These are phyloP conservation scores for Chironomus striatipennis DNA, from an alignment of 1,140 invertebrate genomes.

Conservation along the genomic window DNA sequence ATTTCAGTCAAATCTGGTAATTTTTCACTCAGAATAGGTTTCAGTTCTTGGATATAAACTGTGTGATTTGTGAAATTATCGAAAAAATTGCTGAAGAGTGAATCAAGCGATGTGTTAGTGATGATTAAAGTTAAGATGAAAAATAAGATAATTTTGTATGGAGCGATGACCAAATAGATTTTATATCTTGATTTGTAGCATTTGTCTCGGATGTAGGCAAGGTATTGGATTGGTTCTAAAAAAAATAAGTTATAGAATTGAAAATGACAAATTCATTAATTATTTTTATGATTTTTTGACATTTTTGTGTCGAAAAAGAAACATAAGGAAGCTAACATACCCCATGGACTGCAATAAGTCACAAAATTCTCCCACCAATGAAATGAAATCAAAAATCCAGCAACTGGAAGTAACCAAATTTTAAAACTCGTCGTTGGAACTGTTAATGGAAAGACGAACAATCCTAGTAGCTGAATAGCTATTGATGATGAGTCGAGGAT, in stretches of 20 bases:
- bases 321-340: slow-evolving; percentile 36
- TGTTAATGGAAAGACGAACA: slow-evolving; percentile 57
- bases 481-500: slow-evolving; percentile 50
- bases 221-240: slow-evolving; percentile 26
- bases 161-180: slow-evolving; percentile 56
- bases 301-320: too few species aligned
- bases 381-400: slow-evolving; percentile 61
- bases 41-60: not conserved
- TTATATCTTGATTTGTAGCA: slow-evolving; percentile 56
- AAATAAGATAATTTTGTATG: slow-evolving; percentile 58
- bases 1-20: slow-evolving; percentile 37
- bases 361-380: slow-evolving; percentile 83
- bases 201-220: slow-evolving; percentile 47
- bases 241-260: not conserved
- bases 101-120: slow-evolving; percentile 44
- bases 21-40: slow-evolving; percentile 27
- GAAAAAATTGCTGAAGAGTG: slow-evolving; percentile 46
- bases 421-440: slow-evolving; percentile 33
- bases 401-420: slow-evolving; percentile 54
- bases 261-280: not conserved
- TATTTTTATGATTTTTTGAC: too few species aligned
- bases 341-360: slow-evolving; percentile 42
- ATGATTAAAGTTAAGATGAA: slow-evolving; percentile 48
- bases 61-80: slow-evolving; percentile 40
- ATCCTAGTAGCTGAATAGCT: slow-evolving; percentile 49